These are phyloP conservation scores for Theropithecus gelada DNA, from an alignment of 2,113 vertebrate species.

Conservation along the genomic window DNA sequence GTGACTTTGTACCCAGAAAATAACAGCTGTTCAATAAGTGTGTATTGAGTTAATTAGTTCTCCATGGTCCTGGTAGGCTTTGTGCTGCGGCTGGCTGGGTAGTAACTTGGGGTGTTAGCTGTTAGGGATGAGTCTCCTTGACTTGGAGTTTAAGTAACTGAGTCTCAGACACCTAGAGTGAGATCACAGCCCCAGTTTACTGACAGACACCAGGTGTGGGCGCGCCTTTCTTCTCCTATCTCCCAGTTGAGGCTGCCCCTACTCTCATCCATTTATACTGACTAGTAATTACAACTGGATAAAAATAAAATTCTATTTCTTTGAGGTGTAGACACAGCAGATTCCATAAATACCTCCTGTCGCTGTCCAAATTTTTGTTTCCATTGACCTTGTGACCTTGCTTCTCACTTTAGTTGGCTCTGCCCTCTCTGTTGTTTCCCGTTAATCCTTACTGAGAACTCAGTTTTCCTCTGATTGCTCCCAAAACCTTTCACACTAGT, in stretches of 20 bases:
- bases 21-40: background rate
- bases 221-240: background rate
- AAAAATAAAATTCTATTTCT: background rate
- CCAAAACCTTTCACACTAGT: background rate
- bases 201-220: background rate
- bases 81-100: background rate
- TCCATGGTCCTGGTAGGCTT: background rate
- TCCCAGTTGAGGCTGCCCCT: background rate
- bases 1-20: constrained; percentile 3
- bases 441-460: background rate
- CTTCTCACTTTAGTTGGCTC: background rate
- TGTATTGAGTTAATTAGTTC: background rate
- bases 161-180: background rate
- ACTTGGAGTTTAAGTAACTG: background rate
- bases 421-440: background rate
- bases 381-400: background rate
- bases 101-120: background rate
- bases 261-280: background rate
- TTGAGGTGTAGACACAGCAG: background rate
- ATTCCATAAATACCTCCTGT: background rate
- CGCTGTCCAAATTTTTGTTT: background rate
- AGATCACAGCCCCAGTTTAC: background rate
- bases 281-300: background rate
- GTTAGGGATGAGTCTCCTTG: background rate
- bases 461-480: background rate